Evolutionary conservation across 1,140 invertebrate genomes (phyloP).

Genomic region (Lethrus apterus): DNA sequence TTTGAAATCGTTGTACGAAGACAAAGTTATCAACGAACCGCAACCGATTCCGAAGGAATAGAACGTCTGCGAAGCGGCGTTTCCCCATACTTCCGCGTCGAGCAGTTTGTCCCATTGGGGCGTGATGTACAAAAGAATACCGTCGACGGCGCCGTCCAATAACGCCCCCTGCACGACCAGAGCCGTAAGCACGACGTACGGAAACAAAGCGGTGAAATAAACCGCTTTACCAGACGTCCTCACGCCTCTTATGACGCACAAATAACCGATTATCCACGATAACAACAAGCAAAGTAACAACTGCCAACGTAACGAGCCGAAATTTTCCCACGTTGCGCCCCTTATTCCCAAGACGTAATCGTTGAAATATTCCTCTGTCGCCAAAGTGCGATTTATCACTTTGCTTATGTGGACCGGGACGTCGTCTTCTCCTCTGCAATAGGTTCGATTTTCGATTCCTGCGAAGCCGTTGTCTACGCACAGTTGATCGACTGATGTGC

Average conservation of each 20-base stretch:
- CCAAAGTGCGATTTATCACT: conserved; percentile 32
- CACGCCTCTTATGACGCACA: conserved; percentile 62
- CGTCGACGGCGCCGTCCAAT: conserved; percentile 61
- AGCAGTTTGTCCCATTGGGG: conserved; percentile 65
- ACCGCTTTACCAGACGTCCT: conserved; percentile 76
- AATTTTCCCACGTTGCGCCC: conserved; percentile 52
- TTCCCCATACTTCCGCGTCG: conserved; percentile 52
- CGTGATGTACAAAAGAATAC: conserved; percentile 67
- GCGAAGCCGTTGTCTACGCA: conserved; percentile 40
- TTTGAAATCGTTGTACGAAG: conserved; percentile 65
- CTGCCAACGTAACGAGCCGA: conserved; percentile 64
- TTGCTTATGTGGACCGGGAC: conserved; percentile 36
- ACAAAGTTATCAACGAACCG: conserved; percentile 65
- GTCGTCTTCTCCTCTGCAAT: conserved; percentile 38
- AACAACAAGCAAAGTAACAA: conserved; percentile 61
- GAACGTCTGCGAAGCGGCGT: conserved; percentile 64
- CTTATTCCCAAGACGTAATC: conserved; percentile 49
- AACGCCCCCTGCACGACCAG: conserved; percentile 61
- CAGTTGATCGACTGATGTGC: conserved; percentile 44
- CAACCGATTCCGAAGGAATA: conserved; percentile 63
- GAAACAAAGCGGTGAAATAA: conserved; percentile 69
- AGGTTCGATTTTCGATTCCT: conserved; percentile 37
- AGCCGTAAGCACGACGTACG: conserved; percentile 66
- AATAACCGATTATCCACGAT: conserved; percentile 67
- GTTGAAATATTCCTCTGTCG: conserved; percentile 52